Base-by-base conservation (phyloP, 2,113 vertebrate genomes). In the Meleagris gallopavo region DNA sequence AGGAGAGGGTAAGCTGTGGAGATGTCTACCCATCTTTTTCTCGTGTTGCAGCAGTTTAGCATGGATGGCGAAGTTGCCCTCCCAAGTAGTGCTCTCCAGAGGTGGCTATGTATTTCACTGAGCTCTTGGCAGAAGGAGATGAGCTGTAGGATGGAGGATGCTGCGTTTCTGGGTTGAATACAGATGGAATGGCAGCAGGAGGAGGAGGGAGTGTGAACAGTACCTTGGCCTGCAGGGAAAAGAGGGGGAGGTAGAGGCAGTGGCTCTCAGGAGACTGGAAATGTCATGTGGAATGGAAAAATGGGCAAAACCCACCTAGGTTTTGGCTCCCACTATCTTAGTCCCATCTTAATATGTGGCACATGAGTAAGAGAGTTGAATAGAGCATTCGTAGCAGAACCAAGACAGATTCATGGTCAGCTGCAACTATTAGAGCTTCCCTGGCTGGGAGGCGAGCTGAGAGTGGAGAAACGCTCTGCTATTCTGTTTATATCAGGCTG, bases 261-360 rank as follows among this genome's bases (percentile, higher is more conserved):
- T 77, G 95, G 93, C 82, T 87, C 70, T 78, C 65, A 82, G 66
- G 89, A 94, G 97, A 16, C 96, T 96, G 97, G 94, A 97, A 97
- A 96, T 94, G 96, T 50, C 75, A 89, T 84, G 97, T 95, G 13
- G 48, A 94, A 95, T 72, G 94, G 61, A 92, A 91, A 96, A 71
- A 9, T n/a, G 45, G 87, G 95, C 76, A 85, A 83, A 95, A 97
- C 95, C 48, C 57, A 29, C 65, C 34, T 24, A 14, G 24, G 7
- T 75, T 38, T 14, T 62, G 79, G 54, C 16, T 76, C 46, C 60
- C 79, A 36, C 45, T 52, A 3, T 3, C 54, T 52, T 27, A 60
- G 27, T 54, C 76, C 45, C 48, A 10, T 62, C 72, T 64, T 27
- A 9, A 41, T 25, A 43, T 43, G 22, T 41, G 36, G n/a, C 30